phyloP scores from a whole-genome alignment of 2,888 invertebrate species.

The Steinernema hermaphroditum region DNA sequence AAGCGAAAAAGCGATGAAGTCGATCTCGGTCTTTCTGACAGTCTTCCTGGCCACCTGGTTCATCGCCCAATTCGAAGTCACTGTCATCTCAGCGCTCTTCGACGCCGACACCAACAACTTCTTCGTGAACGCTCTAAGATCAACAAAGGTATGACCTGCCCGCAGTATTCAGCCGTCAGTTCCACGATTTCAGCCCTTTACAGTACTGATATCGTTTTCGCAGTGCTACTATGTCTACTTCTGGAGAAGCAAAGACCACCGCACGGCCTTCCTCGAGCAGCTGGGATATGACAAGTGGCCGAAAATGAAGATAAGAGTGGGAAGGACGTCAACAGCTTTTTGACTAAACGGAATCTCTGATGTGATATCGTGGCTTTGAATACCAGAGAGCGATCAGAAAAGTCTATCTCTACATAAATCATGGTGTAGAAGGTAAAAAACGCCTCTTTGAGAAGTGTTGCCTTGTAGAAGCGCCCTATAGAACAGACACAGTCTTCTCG shows the following conservation, averaged over 20 bases:
- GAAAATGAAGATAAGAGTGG: not conserved
- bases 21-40: not conserved
- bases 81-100: not conserved
- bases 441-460: no score
- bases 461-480: no score
- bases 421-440: no score
- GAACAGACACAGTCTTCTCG: no score
- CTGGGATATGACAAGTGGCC: not conserved
- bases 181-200: not conserved
- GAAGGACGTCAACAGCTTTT: no score
- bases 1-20: conserved; percentile 11
- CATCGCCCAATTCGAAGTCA: not conserved
- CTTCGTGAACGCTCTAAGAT: not conserved
- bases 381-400: no score
- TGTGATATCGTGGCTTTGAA: no score
- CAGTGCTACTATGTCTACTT: conserved; percentile 11
- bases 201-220: not conserved
- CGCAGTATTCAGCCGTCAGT: not conserved
- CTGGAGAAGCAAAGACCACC: not conserved
- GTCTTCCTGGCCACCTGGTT: not conserved
- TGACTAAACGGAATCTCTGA: no score
- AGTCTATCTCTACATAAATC: no score
- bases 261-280: not conserved
- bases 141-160: not conserved
- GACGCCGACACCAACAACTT: not conserved